phyloP scores from a whole-genome alignment of 2,797 vertebrate species.

The Leptodactylus fallax region DNA sequence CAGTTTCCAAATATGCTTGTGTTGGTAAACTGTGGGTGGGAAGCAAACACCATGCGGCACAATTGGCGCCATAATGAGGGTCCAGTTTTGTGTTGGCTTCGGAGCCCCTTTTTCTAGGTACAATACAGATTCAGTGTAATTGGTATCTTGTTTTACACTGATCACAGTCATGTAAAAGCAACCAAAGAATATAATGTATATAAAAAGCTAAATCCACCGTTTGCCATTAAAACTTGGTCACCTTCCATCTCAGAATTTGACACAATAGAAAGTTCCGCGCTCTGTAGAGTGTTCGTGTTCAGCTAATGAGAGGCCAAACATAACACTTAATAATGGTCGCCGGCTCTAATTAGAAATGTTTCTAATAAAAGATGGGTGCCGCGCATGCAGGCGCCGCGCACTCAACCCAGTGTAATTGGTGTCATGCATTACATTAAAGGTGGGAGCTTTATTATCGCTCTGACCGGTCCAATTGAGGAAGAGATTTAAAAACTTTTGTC shows the following conservation, averaged over 20 bases:
- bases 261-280: neutral
- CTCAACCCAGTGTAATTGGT: conserved; percentile 45
- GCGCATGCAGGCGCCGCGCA: neutral
- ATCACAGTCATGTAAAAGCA: too few species aligned
- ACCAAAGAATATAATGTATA: neutral
- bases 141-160: too few species aligned
- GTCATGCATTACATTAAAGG: conserved; percentile 43
- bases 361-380: conserved; percentile 24
- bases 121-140: too few species aligned
- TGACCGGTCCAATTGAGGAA: conserved; percentile 9
- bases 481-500: conserved; percentile 40
- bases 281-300: conserved; percentile 1
- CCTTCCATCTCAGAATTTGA: neutral
- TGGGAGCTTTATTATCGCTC: neutral
- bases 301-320: conserved; percentile 43
- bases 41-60: too few species aligned
- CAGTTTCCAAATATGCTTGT: too few species aligned
- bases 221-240: neutral
- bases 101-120: too few species aligned
- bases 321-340: conserved; percentile 6
- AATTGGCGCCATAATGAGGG: too few species aligned
- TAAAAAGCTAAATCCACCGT: neutral
- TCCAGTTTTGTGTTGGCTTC: too few species aligned
- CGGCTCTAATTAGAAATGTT: conserved; percentile 46
- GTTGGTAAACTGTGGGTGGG: too few species aligned